Evolutionary conservation across 2,888 invertebrate species (phyloP).

Genomic region (Drosophila emarginata): DNA sequence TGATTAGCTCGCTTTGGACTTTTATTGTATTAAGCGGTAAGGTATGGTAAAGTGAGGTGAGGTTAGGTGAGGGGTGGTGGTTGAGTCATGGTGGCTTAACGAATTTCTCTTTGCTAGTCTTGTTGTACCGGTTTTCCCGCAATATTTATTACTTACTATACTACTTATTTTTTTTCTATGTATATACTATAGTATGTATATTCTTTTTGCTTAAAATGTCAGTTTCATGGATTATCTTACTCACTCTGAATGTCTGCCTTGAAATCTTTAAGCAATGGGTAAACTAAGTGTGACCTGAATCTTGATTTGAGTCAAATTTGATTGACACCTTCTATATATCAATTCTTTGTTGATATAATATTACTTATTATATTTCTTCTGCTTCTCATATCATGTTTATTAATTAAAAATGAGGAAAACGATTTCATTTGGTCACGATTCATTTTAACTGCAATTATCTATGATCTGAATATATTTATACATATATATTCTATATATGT

Average conservation of each 20-base stretch:
- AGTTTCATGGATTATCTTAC: slow-evolving; percentile 8
- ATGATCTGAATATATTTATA: no score
- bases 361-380: no score
- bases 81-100: slow-evolving; percentile 67
- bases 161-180: background rate
- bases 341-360: background rate
- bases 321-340: background rate
- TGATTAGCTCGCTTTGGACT: slow-evolving; percentile 53
- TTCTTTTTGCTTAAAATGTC: slow-evolving; percentile 5
- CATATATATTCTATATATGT: no score
- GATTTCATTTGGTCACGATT: no score
- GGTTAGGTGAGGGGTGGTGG: background rate
- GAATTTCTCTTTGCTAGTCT: slow-evolving; percentile 51
- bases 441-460: no score
- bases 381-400: no score
- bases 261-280: background rate
- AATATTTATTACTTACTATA: slow-evolving; percentile 3
- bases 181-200: background rate
- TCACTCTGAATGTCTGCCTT: background rate
- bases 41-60: background rate
- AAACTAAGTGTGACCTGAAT: background rate
- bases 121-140: slow-evolving; percentile 37
- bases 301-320: background rate
- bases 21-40: no score
- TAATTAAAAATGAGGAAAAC: no score